Conservation (phyloP, 2,888 invertebrate genomes). For the Tetranychus truncatus region DNA sequence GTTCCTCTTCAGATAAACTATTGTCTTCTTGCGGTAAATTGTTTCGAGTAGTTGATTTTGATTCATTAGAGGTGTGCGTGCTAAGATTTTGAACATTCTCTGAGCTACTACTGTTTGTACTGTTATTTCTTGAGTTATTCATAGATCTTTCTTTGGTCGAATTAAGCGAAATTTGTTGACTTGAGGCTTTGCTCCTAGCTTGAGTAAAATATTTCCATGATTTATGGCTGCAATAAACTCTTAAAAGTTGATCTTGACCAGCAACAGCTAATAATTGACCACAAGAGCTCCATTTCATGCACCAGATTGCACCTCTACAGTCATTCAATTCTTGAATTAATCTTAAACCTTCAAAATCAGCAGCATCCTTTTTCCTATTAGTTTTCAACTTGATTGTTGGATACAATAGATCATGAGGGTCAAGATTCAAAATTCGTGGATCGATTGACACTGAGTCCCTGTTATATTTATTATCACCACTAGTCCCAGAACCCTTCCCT, state of each 20-base stretch:
- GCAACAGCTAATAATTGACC: conserved; percentile 87
- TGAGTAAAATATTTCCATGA: conserved; percentile 80
- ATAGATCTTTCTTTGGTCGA: conserved; percentile 21
- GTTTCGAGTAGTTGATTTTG: conserved; percentile 6
- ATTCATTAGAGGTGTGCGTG: conserved; percentile 2
- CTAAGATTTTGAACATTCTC: conserved; percentile 1
- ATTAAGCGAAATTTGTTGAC: conserved; percentile 22
- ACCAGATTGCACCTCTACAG: conserved; percentile 65
- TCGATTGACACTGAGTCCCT: not conserved
- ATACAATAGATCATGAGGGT: conserved; percentile 14
- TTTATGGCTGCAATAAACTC: conserved; percentile 85
- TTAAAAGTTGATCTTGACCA: conserved; percentile 78
- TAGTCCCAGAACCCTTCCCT: not conserved
- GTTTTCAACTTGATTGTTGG: conserved; percentile 20
- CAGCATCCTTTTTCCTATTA: conserved; percentile 22
- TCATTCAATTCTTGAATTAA: conserved; percentile 61
- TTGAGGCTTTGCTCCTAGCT: conserved; percentile 58
- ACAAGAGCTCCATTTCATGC: conserved; percentile 93
- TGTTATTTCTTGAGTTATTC: conserved; percentile 17
- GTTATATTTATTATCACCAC: not conserved
- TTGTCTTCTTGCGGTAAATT: conserved; percentile 20
- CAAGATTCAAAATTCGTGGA: not conserved
- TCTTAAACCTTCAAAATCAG: conserved; percentile 72
- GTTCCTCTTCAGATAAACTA: conserved; percentile 21
- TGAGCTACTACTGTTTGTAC: not conserved